Conservation (phyloP, 2,888 invertebrate species). For the Macrophya alboannulata region DNA sequence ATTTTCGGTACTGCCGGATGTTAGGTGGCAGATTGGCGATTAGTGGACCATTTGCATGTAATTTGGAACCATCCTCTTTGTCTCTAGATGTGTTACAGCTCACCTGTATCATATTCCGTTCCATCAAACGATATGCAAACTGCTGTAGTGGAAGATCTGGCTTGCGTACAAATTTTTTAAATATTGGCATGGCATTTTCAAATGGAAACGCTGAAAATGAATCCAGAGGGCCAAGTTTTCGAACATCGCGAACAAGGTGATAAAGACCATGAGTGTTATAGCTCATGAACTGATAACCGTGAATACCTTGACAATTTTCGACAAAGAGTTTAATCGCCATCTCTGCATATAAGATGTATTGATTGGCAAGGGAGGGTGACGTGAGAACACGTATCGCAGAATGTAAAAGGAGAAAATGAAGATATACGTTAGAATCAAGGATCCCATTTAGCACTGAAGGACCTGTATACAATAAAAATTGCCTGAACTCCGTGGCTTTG, state of each 20-base stretch:
- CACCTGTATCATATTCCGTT: background rate
- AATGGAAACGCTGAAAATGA: constrained; percentile 68
- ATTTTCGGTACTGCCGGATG: no score
- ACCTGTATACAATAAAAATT: constrained; percentile 9
- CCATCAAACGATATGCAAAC: constrained; percentile 3
- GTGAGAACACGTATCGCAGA: background rate
- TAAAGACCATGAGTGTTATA: constrained; percentile 71
- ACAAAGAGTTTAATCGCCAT: constrained; percentile 63
- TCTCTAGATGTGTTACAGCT: no score
- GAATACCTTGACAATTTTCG: constrained; percentile 62
- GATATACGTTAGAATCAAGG: background rate
- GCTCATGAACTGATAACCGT: constrained; percentile 64
- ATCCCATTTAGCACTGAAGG: background rate
- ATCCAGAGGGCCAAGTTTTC: constrained; percentile 67
- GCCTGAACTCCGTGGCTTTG: constrained; percentile 14
- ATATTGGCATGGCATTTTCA: constrained; percentile 65
- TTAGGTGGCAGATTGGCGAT: no score
- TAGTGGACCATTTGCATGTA: background rate
- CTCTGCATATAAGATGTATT: constrained; percentile 1
- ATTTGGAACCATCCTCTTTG: background rate
- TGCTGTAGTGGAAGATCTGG: background rate
- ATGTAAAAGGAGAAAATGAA: background rate
- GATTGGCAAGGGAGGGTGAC: constrained; percentile 55
- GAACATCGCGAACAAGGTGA: constrained; percentile 68
- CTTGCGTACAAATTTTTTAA: constrained; percentile 60